Base-by-base conservation (phyloP, 2,113 vertebrate species). In the Motacilla tschutschensis region DNA sequence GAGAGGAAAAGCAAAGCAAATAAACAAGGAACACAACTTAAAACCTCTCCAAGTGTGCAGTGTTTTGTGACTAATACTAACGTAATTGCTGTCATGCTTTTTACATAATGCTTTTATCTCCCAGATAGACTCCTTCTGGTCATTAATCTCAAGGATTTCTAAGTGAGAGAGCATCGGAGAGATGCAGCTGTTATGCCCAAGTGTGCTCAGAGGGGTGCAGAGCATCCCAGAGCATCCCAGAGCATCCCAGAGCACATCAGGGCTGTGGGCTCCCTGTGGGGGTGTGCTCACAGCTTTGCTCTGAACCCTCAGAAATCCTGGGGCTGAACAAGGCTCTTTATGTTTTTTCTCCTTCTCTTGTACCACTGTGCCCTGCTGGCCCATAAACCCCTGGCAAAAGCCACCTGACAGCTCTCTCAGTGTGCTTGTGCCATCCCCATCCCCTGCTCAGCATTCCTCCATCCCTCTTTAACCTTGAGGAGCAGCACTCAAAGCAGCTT, bases 51-150 rank as follows among this genome's bases (percentile, higher is more conserved):
- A 82, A 87, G 63, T 64, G 58, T 76, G 79, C 89, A 87, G 80
- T 84, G 70, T 91, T 80, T 90, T 94, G 89, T 83, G 88, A 91
- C 95, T 92, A 91, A 86, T 91, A 66, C 66, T 57, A 92, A 87
- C 53, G 24, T 88, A 94, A 93, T 84, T 93, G 76, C 69, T 73
- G 89, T 80, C 87, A 87, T 88, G 69, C 74, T 92, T 95, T 92
- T 90, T 87, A 74, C 59, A 64, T 89, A 89, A 87, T 88, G 81
- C 76, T 92, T 89, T 90, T 89, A 57, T 90, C 85, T 94, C 83
- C 54, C 44, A 44, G 64, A 85, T 85, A 92, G 65, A 24, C 50
- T 87, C 46, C 83, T 86, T 53, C 86, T 91, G 77, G 84, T 87
- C 83, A 85, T 85, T 93, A 87, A 93, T 92, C 87, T 88, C 74